These are phyloP conservation scores for Pangasius djambal DNA, from an alignment of 2,797 vertebrate species.

Conservation along the genomic window DNA sequence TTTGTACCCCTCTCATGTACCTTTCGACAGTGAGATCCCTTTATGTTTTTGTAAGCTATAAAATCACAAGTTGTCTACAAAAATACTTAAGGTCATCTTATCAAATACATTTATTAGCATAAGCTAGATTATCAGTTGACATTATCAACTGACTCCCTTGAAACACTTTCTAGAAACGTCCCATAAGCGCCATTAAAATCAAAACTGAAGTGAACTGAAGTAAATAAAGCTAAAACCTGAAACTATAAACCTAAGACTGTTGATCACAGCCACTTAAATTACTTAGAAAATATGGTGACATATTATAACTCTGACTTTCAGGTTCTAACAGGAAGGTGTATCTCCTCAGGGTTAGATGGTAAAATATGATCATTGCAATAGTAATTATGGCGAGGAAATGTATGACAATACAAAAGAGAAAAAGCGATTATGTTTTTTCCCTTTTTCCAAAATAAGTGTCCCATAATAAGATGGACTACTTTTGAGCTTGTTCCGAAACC, in stretches of 20 bases:
- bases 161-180: background rate
- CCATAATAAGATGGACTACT: conserved; percentile 19
- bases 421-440: background rate
- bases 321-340: background rate
- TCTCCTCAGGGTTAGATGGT: background rate
- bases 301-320: background rate
- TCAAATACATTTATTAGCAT: background rate
- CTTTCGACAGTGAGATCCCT: too few relatives aligned
- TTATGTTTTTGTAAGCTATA: too few relatives aligned
- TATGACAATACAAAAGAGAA: background rate
- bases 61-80: too few relatives aligned
- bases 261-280: background rate
- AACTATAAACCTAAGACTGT: background rate
- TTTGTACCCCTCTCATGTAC: too few relatives aligned
- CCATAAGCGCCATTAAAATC: background rate
- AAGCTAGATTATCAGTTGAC: background rate
- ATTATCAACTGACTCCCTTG: background rate
- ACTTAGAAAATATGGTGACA: background rate
- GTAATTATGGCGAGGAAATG: background rate
- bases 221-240: background rate
- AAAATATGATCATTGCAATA: background rate
- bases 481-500: conserved; percentile 27
- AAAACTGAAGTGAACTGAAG: background rate
- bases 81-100: too few relatives aligned
- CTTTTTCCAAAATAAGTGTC: background rate